Conservation (phyloP, 1,140 invertebrate genomes). For the Penaeus japonicus region DNA sequence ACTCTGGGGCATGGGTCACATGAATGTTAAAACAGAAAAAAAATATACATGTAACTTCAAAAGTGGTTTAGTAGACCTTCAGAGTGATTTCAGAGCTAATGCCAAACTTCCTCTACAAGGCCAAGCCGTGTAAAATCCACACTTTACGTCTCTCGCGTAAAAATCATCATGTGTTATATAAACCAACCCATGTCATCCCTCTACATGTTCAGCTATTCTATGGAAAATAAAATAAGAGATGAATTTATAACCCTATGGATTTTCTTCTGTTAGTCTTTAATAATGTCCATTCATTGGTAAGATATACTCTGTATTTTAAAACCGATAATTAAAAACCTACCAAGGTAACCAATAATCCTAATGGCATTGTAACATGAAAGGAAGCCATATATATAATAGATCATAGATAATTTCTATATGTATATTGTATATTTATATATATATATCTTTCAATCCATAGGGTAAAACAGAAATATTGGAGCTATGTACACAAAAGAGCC, state of each 20-base stretch:
- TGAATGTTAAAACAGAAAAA: slow-evolving; percentile 24
- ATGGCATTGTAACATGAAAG: slow-evolving; percentile 19
- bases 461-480: slow-evolving; percentile 28
- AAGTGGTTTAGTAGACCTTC: too few relatives aligned
- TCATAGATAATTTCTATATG: neutral
- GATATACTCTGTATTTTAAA: slow-evolving; percentile 19
- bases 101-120: too few relatives aligned
- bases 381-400: neutral
- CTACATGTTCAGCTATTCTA: slow-evolving; percentile 7
- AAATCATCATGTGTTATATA: neutral
- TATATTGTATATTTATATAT: slow-evolving; percentile 26
- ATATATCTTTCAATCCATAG: slow-evolving; percentile 52
- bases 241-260: slow-evolving; percentile 44
- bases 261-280: slow-evolving; percentile 16
- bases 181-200: neutral
- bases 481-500: slow-evolving; percentile 46
- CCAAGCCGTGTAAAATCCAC: too few relatives aligned
- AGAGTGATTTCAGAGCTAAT: too few relatives aligned
- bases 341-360: slow-evolving; percentile 29
- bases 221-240: slow-evolving; percentile 20
- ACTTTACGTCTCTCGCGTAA: too few relatives aligned
- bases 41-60: neutral
- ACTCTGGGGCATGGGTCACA: neutral
- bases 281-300: slow-evolving; percentile 16
- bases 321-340: slow-evolving; percentile 2